Base-by-base conservation (phyloP, 2,888 invertebrate species). In the Teleiodes luculella region DNA sequence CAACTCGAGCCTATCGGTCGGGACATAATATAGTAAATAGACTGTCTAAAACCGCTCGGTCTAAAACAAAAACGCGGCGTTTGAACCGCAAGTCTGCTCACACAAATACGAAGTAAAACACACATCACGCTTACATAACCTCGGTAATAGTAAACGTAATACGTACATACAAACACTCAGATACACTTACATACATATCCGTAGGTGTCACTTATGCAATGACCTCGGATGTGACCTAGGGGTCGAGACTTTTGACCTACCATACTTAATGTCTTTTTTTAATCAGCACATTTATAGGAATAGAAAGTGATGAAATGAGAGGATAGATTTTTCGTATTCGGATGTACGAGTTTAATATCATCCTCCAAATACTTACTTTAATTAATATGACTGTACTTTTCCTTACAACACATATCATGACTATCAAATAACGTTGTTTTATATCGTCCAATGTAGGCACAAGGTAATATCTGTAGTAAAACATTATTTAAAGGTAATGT, bases 71-170 rank as follows among this genome's bases (percentile, higher is more conserved):
- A 39, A 41, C 39, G 18, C 41, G 1, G 49, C 55, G 57, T 56
- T 49, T 8, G 10, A 56, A 54, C 16, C 61, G 62, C 64, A 36
- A 55, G 66, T 60, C 41, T 62, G 14, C 6, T 4, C 11, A 20
- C 13, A 48, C 20, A 48, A 20, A 16, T 18, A 41, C 10, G 11
- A 41, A 48, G 35, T 13, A 48, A 48, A 35, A 24, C 13, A 35
- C 24, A 35, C 36, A 18, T 18, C 35, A 18, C 14, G 18, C 33
- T 48, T 48, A 48, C 36, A 48, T 48, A 48, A 48, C 20, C 13
- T n/a, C 28, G 20, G 43, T 28, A 43, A 43, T 28, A 43, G 28
- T 43, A 43, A 43, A 43, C 6, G 24, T 13, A 24, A 28, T 28
- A 43, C 37, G 43, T 43, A n/a, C 28, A n/a, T 43, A 43, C 35